Conservation (phyloP, 2,797 vertebrate species). For the Perodicticus potto region DNA sequence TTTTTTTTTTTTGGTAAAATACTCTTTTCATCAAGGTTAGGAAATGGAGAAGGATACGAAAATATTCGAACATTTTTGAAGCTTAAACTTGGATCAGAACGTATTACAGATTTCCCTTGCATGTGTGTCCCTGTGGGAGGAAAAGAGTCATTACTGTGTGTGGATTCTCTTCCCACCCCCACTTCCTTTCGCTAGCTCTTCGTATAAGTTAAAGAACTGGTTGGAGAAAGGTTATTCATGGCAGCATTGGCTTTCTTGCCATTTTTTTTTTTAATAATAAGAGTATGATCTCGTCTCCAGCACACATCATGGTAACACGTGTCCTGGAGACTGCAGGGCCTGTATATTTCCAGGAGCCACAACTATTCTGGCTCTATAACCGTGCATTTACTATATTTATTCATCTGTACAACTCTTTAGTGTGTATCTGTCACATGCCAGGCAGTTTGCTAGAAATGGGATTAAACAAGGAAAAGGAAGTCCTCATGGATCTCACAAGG, state of each 20-base stretch:
- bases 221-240: constrained; percentile 33
- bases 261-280: not conserved
- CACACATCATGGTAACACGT: not conserved
- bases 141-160: not conserved
- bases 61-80: constrained; percentile 17
- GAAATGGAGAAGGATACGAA: not conserved
- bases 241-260: not conserved
- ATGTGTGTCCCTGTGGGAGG: not conserved
- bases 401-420: not conserved
- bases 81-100: not conserved
- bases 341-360: not conserved
- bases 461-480: not conserved
- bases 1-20: not conserved
- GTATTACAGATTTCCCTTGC: constrained; percentile 30
- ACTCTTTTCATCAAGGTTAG: not conserved
- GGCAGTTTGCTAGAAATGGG: not conserved
- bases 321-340: not conserved
- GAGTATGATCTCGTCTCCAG: not conserved
- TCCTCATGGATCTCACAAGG: not conserved
- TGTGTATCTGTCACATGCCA: not conserved
- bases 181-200: not conserved
- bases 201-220: not conserved
- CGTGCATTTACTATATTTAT: not conserved
- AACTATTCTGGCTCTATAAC: not conserved
- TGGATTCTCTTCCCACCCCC: not conserved